phyloP scores from a whole-genome alignment of 2,888 invertebrate species.

The Orthosia gothica region DNA sequence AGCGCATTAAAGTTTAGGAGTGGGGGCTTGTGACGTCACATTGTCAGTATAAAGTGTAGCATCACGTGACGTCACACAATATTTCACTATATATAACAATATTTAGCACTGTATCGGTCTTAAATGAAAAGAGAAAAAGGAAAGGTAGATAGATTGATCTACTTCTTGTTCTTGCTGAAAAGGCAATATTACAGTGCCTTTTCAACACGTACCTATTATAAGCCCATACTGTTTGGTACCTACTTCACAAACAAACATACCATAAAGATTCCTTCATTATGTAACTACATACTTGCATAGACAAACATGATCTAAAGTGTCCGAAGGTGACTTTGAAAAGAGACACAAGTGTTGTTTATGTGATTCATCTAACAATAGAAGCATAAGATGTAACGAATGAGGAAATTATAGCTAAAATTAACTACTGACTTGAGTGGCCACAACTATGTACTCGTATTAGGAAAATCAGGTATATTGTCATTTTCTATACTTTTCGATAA shows the following conservation, averaged over 20 bases:
- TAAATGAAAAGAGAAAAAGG: too few species aligned
- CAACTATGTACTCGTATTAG: neutral
- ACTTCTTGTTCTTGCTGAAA: too few species aligned
- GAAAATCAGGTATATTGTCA: neutral
- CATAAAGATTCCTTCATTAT: neutral
- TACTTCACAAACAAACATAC: neutral
- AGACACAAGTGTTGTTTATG: neutral
- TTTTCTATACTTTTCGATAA: too few species aligned
- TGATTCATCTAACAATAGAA: slow-evolving; percentile 19
- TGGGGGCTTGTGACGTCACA: too few species aligned
- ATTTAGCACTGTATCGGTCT: too few species aligned
- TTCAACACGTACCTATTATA: neutral
- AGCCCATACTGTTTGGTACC: neutral
- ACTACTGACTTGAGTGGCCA: slow-evolving; percentile 2
- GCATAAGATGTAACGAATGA: slow-evolving; percentile 6
- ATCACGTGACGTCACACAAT: too few species aligned
- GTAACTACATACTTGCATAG: neutral
- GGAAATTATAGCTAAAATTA: slow-evolving; percentile 13
- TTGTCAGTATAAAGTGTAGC: too few species aligned
- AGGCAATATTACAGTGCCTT: neutral
- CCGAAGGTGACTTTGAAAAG: slow-evolving; percentile 9
- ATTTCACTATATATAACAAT: too few species aligned
- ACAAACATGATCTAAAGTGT: neutral
- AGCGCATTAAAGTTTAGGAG: too few species aligned
- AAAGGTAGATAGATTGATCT: too few species aligned